Base-by-base conservation (phyloP, 2,797 vertebrate species). In the Melanotaenia maccullochi region DNA sequence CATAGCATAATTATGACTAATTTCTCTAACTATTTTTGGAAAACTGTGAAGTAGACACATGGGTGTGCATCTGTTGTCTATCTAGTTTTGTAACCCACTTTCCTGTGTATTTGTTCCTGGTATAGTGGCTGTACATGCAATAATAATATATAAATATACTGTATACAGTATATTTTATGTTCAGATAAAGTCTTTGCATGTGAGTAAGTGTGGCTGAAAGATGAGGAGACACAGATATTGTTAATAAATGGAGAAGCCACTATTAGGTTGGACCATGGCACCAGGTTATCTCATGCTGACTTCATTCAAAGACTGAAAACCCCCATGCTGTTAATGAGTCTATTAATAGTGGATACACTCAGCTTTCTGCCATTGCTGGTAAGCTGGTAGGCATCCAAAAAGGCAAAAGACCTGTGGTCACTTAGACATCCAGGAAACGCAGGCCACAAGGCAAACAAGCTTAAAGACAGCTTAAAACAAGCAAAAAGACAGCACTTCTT, bases 331-430 rank as follows among this genome's bases (percentile, higher is more conserved):
- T 79, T 84, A 71, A 69, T 69, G 74, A 68, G 52, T 78, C 88
- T 93, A 87, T 90, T 82, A 85, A 90, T 91, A 91, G 85, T 71
- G 55, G 72, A 83, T 67, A 75, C 77, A 78, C 82, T 83, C 67
- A 68, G 74, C 75, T 81, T 81, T 80, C 75, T 68, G 67, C 68
- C 66, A 78, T 63, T 65, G 65, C 32, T 61, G 36, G 62, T 73
- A 81, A 71, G 71, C 75, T 65, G 65, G 73, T 63, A 82, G 71
- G 71, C 74, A 62, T 67, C 55, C 18, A 76, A 76, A 87, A 78
- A 83, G 83, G 49, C 81, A 67, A 77, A 62, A 73, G 56, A 76
- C 73, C 76, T 62, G 61, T 3, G 14, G 75, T 42, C 66, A 65
- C 69, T 67, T 56, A 58, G 69, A 44, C 33, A 0, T 66, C 73